These are phyloP conservation scores for Drosophila ambigua DNA, from an alignment of 1,140 invertebrate genomes.

Conservation along the genomic window DNA sequence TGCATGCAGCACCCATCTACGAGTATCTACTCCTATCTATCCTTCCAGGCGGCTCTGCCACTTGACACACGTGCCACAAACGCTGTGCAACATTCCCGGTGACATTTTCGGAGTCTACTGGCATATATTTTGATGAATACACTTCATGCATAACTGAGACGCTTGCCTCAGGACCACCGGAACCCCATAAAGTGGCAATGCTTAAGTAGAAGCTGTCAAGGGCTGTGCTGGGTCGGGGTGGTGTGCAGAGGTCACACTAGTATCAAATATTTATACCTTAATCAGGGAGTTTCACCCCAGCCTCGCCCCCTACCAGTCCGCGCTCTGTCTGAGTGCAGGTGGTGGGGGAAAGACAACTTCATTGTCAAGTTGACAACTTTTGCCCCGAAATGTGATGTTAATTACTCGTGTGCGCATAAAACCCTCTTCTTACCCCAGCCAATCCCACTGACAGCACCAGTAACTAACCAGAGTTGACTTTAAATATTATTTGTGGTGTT, in stretches of 20 bases:
- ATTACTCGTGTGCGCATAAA: slow-evolving; percentile 60
- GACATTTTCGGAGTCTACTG: slow-evolving; percentile 41
- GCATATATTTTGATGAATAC: slow-evolving; percentile 56
- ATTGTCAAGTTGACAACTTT: slow-evolving; percentile 72
- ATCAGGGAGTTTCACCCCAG: slow-evolving; percentile 41
- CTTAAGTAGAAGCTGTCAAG: slow-evolving; percentile 29
- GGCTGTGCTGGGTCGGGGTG: slow-evolving; percentile 13
- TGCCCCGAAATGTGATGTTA: slow-evolving; percentile 65
- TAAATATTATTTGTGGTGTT: slow-evolving; percentile 47
- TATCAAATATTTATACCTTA: slow-evolving; percentile 78
- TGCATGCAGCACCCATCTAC: slow-evolving; percentile 3
- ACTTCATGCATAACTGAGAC: slow-evolving; percentile 46
- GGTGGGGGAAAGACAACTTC: slow-evolving; percentile 31
- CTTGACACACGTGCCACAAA: slow-evolving; percentile 17
- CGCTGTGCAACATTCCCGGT: slow-evolving; percentile 29
- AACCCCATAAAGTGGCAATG: slow-evolving; percentile 79
- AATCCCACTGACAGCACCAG: slow-evolving; percentile 4
- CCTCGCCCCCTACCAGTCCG: neutral
- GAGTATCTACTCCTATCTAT: slow-evolving; percentile 3
- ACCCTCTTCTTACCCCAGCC: neutral
- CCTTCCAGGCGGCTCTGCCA: neutral
- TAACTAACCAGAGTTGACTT: slow-evolving; percentile 35
- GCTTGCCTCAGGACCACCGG: slow-evolving; percentile 29
- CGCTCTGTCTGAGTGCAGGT: too few species aligned
- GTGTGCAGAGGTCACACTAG: slow-evolving; percentile 50